Evolutionary conservation across 2,888 invertebrate species (phyloP), one percentile per base, ranked within the genome.

Genomic region (Amorpha juglandis): DNA sequence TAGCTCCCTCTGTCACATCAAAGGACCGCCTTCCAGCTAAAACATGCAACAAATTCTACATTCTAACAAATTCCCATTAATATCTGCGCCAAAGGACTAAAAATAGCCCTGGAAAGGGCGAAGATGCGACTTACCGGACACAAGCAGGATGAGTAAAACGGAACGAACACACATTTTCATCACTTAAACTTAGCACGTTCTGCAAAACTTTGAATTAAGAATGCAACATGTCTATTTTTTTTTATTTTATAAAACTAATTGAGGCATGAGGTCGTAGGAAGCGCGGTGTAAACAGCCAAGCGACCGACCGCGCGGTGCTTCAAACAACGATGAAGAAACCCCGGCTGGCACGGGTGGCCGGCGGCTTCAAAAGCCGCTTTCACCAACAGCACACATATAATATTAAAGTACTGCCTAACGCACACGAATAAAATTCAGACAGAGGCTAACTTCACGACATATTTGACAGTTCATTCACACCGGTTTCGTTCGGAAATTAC

Each of bases 381-480:
- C 88, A 87, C 78, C 70, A 71, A 88, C 76, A 74, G 74, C 84
- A 90, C 89, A 88, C 90, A 78, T 45, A 42, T 8, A 70, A 27
- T 53, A 78, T 21, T 68, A 72, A 74, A 71, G 71, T 71, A 70
- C 58, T 77, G 73, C 80, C 75, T 70, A 70, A 78, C 72, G 69
- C 80, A 83, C 83, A 78, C 85, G 76, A 70, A 71, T 69, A 64
- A 55, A 70, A 63, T 62, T 65, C 86, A 90, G 91, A 90, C 91
- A 82, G 84, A 77, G 64, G 81, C 89, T 88, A 91, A 86, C 89
- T 91, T 92, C 92, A 88, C 76, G 77, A 71, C 77, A 79, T 84
- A 86, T 86, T 90, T 90, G 90, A 88, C 88, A 90, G 90, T 90
- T 91, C 91, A 88, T 91, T 91, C 86, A 87, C 90, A 86, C 81